Evolutionary conservation across 2,797 vertebrate genomes (phyloP).

Genomic region (Hirundo rustica): DNA sequence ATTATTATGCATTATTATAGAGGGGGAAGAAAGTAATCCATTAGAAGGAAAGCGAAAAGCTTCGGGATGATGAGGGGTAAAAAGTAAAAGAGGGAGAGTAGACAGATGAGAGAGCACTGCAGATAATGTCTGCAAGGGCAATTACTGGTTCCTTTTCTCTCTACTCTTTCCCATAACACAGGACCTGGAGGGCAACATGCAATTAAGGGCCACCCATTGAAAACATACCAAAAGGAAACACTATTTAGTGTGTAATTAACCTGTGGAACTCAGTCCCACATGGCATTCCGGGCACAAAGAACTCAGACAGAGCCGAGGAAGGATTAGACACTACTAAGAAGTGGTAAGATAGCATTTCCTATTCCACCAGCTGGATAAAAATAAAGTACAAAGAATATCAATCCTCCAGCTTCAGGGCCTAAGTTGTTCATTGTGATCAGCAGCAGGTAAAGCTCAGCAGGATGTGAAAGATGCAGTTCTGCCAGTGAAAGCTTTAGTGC

Average conservation of each 20-base stretch:
- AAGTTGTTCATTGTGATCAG: constrained; percentile 61
- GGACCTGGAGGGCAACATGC: constrained; percentile 40
- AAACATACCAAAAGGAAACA: constrained; percentile 39
- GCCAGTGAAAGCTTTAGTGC: constrained; percentile 42
- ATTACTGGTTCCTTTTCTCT: constrained; percentile 41
- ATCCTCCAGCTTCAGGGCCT: constrained; percentile 30
- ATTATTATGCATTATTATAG: constrained; percentile 1
- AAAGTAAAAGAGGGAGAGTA: constrained; percentile 14
- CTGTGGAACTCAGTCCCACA: constrained; percentile 48
- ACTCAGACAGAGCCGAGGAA: constrained; percentile 11
- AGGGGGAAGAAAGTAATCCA: constrained; percentile 25
- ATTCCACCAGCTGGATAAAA: constrained; percentile 45
- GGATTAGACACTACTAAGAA: constrained; percentile 26
- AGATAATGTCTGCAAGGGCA: constrained; percentile 43
- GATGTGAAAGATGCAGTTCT: constrained; percentile 53
- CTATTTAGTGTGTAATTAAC: constrained; percentile 54
- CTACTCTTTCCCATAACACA: constrained; percentile 22
- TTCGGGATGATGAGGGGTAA: constrained; percentile 13
- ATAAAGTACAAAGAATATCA: constrained; percentile 58
- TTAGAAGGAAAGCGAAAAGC: constrained; percentile 46
- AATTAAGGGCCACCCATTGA: constrained; percentile 53
- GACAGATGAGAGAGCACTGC: background rate
- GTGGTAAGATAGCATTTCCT: constrained; percentile 12
- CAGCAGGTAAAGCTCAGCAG: constrained; percentile 61
- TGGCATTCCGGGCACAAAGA: constrained; percentile 41